Conservation (phyloP, 2,113 vertebrate species). For the Falco punctatus region DNA sequence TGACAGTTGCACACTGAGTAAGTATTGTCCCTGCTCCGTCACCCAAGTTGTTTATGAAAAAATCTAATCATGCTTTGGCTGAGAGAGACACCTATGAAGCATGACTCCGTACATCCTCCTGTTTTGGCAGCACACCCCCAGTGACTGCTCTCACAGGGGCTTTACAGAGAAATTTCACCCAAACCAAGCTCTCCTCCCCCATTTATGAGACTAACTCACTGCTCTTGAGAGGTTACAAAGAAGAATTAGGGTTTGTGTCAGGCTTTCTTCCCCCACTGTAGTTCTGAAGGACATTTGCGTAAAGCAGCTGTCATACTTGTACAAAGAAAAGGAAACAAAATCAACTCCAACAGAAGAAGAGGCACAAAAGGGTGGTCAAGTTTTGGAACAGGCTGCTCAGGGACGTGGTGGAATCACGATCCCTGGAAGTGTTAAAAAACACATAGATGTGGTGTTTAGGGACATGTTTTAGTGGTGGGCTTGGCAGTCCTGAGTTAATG, state of each 20-base stretch:
- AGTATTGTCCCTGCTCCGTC: neutral
- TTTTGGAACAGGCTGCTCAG: no score
- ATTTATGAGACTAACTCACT: neutral
- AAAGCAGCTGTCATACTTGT: neutral
- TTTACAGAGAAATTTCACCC: neutral
- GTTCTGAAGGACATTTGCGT: neutral
- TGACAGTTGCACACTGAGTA: neutral
- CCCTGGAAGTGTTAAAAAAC: no score
- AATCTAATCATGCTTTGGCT: neutral
- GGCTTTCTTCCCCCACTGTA: neutral
- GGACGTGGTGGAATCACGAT: no score
- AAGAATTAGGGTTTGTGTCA: neutral
- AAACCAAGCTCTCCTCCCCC: neutral
- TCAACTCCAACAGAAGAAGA: neutral
- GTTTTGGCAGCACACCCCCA: neutral
- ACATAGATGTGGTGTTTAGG: no score
- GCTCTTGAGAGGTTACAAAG: neutral
- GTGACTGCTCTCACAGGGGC: neutral
- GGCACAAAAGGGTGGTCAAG: neutral
- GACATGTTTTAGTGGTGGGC: no score
- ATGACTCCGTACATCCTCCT: neutral
- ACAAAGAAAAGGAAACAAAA: neutral
- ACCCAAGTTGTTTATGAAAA: neutral
- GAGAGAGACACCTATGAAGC: neutral
- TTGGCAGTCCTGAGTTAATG: no score